Evolutionary conservation across 2,888 invertebrate genomes (phyloP).

Genomic region (Rhagonycha lutea): DNA sequence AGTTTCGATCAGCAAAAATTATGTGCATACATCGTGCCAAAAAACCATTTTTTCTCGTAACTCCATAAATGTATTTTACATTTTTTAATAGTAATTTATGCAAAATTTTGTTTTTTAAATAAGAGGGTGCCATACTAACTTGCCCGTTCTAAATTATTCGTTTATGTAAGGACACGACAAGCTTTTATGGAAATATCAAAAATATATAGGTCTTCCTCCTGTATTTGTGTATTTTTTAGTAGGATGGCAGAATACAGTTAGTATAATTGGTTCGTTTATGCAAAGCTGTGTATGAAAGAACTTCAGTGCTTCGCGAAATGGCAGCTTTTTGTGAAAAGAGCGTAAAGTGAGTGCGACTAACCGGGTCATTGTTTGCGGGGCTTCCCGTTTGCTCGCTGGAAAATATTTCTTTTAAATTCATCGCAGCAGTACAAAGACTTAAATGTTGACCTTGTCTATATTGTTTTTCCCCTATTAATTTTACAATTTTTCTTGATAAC

Average conservation of each 20-base stretch:
- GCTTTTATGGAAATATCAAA: slow-evolving; percentile 26
- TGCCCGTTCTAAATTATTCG: slow-evolving; percentile 8
- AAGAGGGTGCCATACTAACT: neutral
- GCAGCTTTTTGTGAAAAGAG: slow-evolving; percentile 25
- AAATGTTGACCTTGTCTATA: slow-evolving; percentile 16
- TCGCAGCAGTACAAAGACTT: slow-evolving; percentile 13
- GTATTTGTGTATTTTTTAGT: slow-evolving; percentile 24
- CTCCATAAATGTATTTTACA: neutral
- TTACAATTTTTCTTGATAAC: neutral
- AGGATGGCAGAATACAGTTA: slow-evolving; percentile 26
- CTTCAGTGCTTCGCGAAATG: slow-evolving; percentile 27
- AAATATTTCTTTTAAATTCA: slow-evolving; percentile 27
- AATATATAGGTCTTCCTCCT: slow-evolving; percentile 17
- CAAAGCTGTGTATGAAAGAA: slow-evolving; percentile 30
- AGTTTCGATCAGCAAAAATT: slow-evolving; percentile 3
- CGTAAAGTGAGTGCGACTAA: slow-evolving; percentile 25
- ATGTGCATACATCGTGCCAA: neutral
- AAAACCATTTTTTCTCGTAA: neutral
- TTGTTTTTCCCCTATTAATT: slow-evolving; percentile 18
- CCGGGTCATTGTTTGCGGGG: slow-evolving; percentile 31
- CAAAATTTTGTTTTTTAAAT: neutral
- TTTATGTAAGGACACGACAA: slow-evolving; percentile 13
- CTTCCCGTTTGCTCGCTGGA: slow-evolving; percentile 25
- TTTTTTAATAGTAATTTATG: neutral
- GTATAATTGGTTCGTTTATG: slow-evolving; percentile 32